These are phyloP conservation scores for Ophiodon elongatus DNA, from an alignment of 2,113 vertebrate species.

Conservation along the genomic window DNA sequence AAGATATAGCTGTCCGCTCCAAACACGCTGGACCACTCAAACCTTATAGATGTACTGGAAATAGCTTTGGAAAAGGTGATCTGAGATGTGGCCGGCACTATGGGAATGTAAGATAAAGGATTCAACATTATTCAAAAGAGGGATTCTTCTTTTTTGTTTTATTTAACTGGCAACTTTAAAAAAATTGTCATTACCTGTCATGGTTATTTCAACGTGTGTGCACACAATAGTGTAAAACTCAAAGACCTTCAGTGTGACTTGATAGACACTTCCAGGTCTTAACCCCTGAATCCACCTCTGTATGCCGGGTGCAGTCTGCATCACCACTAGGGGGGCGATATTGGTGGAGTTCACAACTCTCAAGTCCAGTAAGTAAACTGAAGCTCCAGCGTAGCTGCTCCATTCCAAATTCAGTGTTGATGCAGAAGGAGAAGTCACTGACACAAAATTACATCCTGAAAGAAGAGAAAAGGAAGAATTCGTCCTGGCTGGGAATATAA, in stretches of 20 bases:
- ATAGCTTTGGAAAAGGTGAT: constrained; percentile 70
- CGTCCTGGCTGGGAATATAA: background rate
- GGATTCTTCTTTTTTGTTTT: background rate
- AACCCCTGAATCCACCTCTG: constrained; percentile 73
- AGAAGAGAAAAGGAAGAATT: background rate
- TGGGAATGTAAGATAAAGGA: constrained; percentile 25
- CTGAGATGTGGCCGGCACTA: constrained; percentile 80
- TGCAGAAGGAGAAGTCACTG: constrained; percentile 76
- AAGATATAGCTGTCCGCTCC: constrained; percentile 79
- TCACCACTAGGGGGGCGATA: constrained; percentile 65
- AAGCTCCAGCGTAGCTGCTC: constrained; percentile 42
- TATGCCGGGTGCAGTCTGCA: constrained; percentile 7
- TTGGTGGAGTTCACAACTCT: constrained; percentile 64
- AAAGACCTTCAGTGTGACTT: constrained; percentile 74
- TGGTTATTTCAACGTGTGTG: constrained; percentile 4
- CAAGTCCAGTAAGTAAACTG: constrained; percentile 72
- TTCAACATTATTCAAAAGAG: background rate
- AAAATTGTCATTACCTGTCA: constrained; percentile 70
- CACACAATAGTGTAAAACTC: constrained; percentile 39
- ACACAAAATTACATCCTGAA: constrained; percentile 74
- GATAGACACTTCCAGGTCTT: constrained; percentile 70
- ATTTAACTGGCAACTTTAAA: background rate
- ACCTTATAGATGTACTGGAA: constrained; percentile 79
- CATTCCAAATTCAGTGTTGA: constrained; percentile 74
- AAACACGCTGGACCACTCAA: constrained; percentile 76